Base-by-base conservation (phyloP, 92 coral and sea anemone species). In the Porites lobata region DNA sequence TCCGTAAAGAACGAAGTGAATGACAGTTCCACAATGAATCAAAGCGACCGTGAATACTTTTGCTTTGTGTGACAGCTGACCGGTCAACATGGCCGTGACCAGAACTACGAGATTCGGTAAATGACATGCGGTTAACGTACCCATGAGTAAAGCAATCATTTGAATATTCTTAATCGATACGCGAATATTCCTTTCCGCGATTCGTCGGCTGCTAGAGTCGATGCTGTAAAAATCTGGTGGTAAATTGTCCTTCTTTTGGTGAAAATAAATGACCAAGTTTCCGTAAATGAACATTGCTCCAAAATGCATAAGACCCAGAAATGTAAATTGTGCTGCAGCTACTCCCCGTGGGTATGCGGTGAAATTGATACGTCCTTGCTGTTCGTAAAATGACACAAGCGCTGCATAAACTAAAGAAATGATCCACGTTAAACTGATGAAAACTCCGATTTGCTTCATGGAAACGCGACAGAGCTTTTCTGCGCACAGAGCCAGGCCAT, bases 131-230 rank as follows among this genome's bases (percentile, higher is more conserved):
- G 88, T 87, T 67, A 88, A 72, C 8, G 92, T 72, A 32, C 84
- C 90, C 1, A 83, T 77, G 0, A 90, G 79, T 21, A 95, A 70
- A 14, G 82, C 88, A 29, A 92, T 89, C 78, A 95, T 93, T 72
- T 88, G 92, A 76, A 92, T 90, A 77, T 95, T 95, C 84, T 92
- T 95, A 78, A 81, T 75, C 70, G 91, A 88, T 11, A 90, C 88
- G 78, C 96, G 91, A 67, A 67, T 87, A 66, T 82, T 95, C 20
- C 96, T 79, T 78, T 92, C 94, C 12, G 84, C 95, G 65, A 81
- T 86, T 82, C 96, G 93, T 75, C 92, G 86, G 51, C 85, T 68
- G 75, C 91, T 85, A 65, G 92, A 85, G 18, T 88, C 89, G 22
- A 85, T 72, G 76, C 92, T 93, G 86, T 72, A 88, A 29, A 92